These are phyloP conservation scores for Metopolophium dirhodum DNA, from an alignment of 1,140 invertebrate species.

Conservation along the genomic window DNA sequence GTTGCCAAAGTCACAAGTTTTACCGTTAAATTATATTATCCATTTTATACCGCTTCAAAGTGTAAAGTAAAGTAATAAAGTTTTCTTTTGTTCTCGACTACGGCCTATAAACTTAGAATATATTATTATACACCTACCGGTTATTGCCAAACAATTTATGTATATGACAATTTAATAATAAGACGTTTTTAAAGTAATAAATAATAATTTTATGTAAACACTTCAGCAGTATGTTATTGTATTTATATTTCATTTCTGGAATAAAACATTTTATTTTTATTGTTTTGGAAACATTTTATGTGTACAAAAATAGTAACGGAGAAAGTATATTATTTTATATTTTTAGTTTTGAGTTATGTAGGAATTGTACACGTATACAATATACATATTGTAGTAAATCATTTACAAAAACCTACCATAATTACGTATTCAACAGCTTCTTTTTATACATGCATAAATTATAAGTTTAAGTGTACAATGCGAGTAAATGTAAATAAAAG, in stretches of 20 bases:
- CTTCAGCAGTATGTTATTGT: neutral
- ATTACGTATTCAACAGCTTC: neutral
- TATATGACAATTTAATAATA: neutral
- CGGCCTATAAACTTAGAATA: neutral
- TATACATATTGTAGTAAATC: neutral
- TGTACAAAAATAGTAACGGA: neutral
- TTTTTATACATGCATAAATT: neutral
- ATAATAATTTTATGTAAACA: constrained; percentile 13
- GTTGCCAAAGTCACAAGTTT: neutral
- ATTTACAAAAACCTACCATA: neutral
- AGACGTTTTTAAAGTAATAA: neutral
- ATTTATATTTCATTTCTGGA: neutral
- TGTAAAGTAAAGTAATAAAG: neutral
- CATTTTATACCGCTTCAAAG: neutral
- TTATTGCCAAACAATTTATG: neutral
- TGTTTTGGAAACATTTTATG: neutral
- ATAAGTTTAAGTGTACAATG: neutral
- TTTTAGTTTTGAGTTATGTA: neutral
- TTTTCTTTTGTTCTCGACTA: neutral
- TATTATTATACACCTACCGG: neutral
- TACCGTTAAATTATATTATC: neutral
- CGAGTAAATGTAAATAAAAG: neutral
- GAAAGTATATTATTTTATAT: neutral
- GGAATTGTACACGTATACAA: neutral
- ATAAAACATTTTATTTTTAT: neutral